Percentiles rank a stretch among this genome's conserved stretches.
Evolutionary conservation across 2,888 invertebrate species (phyloP).

Genomic region (Cataglyphis albicans): DNA sequence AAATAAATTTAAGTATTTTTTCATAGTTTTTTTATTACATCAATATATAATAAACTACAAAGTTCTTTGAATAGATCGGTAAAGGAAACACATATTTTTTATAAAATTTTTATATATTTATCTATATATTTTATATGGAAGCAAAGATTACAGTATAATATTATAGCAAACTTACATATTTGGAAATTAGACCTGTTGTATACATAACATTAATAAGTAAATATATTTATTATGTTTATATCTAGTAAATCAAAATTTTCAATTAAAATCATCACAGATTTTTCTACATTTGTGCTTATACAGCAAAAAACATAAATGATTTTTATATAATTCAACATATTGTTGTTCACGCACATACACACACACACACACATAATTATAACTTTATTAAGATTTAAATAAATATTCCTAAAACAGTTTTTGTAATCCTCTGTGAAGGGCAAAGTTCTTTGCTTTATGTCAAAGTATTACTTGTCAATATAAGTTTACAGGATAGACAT

Average conservation of each 20-base stretch:
- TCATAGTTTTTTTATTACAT: background rate
- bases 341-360: background rate
- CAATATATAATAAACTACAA: background rate
- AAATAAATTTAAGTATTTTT: background rate
- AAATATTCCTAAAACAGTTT: background rate
- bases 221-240: background rate
- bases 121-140: conserved; percentile 18
- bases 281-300: conserved; percentile 12
- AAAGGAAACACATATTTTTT: background rate
- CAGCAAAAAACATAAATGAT: background rate
- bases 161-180: background rate
- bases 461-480: conserved; percentile 1
- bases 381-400: background rate
- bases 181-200: background rate
- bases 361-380: background rate
- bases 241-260: background rate
- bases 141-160: conserved; percentile 11
- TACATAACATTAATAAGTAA: background rate
- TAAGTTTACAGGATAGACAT: background rate
- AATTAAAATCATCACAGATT: conserved; percentile 31
- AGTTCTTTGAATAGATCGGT: background rate
- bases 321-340: background rate
- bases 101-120: conserved; percentile 15
- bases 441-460: conserved; percentile 6
- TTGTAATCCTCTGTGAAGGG: background rate